phyloP scores from a whole-genome alignment of 2,113 vertebrate genomes.

The Zootoca vivipara region DNA sequence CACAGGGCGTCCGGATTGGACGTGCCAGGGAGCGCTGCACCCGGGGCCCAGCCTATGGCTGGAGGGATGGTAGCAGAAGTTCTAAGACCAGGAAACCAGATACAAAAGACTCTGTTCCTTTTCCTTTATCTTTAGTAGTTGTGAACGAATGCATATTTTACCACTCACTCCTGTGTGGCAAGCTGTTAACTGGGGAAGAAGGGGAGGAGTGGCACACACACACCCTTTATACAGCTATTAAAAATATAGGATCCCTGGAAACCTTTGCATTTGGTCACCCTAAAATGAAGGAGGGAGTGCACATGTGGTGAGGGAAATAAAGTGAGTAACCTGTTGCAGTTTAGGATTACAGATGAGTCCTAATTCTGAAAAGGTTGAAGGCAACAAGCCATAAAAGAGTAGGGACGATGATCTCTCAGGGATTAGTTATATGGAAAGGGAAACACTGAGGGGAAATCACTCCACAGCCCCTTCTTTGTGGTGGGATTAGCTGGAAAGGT shows the following conservation, averaged over 20 bases:
- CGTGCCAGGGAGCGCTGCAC: too few relatives aligned
- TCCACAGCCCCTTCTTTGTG: constrained; percentile 33
- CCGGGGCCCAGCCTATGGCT: too few relatives aligned
- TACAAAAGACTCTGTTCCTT: too few relatives aligned
- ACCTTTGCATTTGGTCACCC: background rate
- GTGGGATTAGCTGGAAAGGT: constrained; percentile 63
- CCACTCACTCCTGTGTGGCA: too few relatives aligned
- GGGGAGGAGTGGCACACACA: too few relatives aligned
- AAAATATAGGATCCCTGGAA: background rate
- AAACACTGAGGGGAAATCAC: constrained; percentile 40
- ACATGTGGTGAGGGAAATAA: background rate
- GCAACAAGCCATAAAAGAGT: constrained; percentile 16
- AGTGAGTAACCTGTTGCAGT: background rate
- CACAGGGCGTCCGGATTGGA: too few relatives aligned
- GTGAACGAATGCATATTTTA: too few relatives aligned
- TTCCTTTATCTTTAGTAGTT: too few relatives aligned
- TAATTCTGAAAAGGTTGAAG: background rate
- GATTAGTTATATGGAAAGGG: constrained; percentile 38
- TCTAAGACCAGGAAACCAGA: too few relatives aligned
- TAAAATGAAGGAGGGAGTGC: background rate
- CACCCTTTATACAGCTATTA: background rate
- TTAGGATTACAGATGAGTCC: background rate
- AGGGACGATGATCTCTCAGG: constrained; percentile 40
- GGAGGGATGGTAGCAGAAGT: too few relatives aligned
- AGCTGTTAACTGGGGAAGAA: too few relatives aligned